Evolutionary conservation across 1,140 invertebrate genomes (phyloP).

Genomic region (Heterodera carotae): DNA sequence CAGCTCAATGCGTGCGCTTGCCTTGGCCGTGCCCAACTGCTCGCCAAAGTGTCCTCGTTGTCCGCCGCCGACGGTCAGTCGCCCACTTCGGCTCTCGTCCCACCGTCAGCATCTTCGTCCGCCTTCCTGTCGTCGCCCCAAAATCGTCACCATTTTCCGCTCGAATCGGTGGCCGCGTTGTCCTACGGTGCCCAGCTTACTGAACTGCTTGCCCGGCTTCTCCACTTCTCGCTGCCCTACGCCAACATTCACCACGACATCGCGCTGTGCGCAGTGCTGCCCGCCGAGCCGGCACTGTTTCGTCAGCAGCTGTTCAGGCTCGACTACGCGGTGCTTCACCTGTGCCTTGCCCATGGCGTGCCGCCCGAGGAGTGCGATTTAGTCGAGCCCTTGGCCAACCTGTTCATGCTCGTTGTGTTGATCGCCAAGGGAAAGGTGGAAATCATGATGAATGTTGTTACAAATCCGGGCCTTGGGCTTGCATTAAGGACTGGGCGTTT

Average conservation of each 20-base stretch:
- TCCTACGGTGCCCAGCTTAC: slow-evolving; percentile 22
- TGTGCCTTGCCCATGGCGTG: slow-evolving; percentile 18
- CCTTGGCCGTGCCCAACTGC: slow-evolving; percentile 10
- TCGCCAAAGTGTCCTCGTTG: slow-evolving; percentile 14
- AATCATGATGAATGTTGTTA: too few relatives aligned
- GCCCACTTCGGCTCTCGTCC: not conserved
- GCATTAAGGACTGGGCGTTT: too few relatives aligned
- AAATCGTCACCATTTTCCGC: not conserved
- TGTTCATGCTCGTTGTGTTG: slow-evolving; percentile 15
- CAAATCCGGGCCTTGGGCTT: too few relatives aligned
- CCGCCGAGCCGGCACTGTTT: slow-evolving; percentile 3
- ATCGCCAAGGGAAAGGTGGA: slow-evolving; percentile 20
- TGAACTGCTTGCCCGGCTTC: slow-evolving; percentile 18
- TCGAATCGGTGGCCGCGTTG: slow-evolving; percentile 23
- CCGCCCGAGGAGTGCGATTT: slow-evolving; percentile 19
- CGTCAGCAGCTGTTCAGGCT: slow-evolving; percentile 20
- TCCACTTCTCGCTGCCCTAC: slow-evolving; percentile 31
- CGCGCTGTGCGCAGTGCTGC: not conserved
- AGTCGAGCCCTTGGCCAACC: slow-evolving; percentile 20
- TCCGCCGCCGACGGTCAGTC: not conserved
- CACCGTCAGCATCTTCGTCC: too few relatives aligned
- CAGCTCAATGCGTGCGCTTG: slow-evolving; percentile 17
- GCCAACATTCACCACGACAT: slow-evolving; percentile 17
- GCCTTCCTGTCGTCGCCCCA: not conserved
- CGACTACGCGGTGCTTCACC: slow-evolving; percentile 15